Evolutionary conservation across 2,797 vertebrate genomes (phyloP), one percentile per base, ranked within the genome.

Genomic region (Vireo griseus): DNA sequence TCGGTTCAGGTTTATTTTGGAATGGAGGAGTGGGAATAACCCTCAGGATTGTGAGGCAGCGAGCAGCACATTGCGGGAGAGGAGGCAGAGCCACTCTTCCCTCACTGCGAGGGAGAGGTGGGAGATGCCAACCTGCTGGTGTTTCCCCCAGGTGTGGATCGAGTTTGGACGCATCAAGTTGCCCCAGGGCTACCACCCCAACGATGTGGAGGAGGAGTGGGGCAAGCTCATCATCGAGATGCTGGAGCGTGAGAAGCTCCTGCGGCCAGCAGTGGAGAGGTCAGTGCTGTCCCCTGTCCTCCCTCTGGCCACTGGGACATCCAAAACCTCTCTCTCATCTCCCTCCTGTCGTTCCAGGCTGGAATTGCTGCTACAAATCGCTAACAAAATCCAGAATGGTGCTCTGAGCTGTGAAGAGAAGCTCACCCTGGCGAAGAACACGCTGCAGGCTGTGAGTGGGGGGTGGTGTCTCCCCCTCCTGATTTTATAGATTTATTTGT

Each of bases 141-240:
- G 61, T 91, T 91, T 50, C 39, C 51, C 80, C 67, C 75, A 99
- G 99, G 98, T 98, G 10, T 99, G 99, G 99, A 99, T 99, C 73
- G 99, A 99, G 95, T 99, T 99, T 89, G 99, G 99, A 37, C 99
- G 99, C 45, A 98, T 99, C 94, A 99, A 99, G 95, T 97, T 99
- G 92, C 99, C 99, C 81, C 98, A 98, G 95, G 99, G 99, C 54
- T 98, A 98, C 96, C 99, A 99, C 94, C 99, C 99, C 59, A 99
- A 99, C 4, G 98, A 99, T 33, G 98, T 99, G 88, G 99, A 99
- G 96, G 99, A 99, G 96, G 98, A 99, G 51, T 99, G 99, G 99
- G 99, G 99, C 37, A 99, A 99, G 94, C 99, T 99, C 90, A 99
- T 99, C 97, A 97, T 99, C 57, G 99, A 99, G 97, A 99, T 99